These are phyloP conservation scores for Capreolus pygargus DNA, from an alignment of 2,113 vertebrate genomes.

Conservation along the genomic window DNA sequence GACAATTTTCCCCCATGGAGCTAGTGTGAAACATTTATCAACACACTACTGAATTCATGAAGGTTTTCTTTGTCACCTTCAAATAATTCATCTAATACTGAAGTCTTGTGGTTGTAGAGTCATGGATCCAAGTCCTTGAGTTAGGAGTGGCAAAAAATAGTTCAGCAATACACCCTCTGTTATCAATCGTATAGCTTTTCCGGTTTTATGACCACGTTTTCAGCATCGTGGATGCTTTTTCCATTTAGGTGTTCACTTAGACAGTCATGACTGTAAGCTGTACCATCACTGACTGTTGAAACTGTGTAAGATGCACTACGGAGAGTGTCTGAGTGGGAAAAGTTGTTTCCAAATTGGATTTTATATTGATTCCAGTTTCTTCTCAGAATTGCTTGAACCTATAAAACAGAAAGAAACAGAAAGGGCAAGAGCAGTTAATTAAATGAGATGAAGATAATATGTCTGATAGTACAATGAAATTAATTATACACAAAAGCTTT, in stretches of 20 bases:
- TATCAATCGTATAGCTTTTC: slow-evolving; percentile 89
- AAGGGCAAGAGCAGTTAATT: neutral
- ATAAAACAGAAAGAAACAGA: neutral
- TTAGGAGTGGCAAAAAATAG: neutral
- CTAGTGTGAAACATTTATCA: neutral
- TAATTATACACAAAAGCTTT: neutral
- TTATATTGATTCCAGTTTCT: slow-evolving; percentile 96
- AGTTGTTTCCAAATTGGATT: slow-evolving; percentile 93
- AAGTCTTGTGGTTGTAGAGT: slow-evolving; percentile 53
- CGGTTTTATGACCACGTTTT: slow-evolving; percentile 83
- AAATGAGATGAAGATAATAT: neutral
- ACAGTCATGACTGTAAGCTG: slow-evolving; percentile 90
- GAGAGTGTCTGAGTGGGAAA: slow-evolving; percentile 89
- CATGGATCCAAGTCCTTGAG: neutral
- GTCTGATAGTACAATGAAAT: neutral
- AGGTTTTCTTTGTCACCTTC: slow-evolving; percentile 40
- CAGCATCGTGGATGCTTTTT: slow-evolving; percentile 89
- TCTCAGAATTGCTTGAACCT: slow-evolving; percentile 95
- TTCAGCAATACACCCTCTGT: neutral
- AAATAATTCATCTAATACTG: slow-evolving; percentile 24
- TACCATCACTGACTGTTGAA: slow-evolving; percentile 92
- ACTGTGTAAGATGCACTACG: slow-evolving; percentile 95
- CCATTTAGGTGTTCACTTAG: slow-evolving; percentile 93
- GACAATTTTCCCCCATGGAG: neutral
- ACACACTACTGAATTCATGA: neutral